Evolutionary conservation across 1,140 invertebrate genomes (phyloP).

Genomic region (honey bee (Apis mellifera)): Amel_HAv3.1 CM009933.2:10267001-10267500

Average conservation of each 20-base stretch:
- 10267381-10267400: constrained; percentile 30
- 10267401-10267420: constrained; percentile 17
- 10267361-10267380: not conserved
- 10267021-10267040: not conserved
- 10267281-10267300: constrained; percentile 28
- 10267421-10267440: not conserved
- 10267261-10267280: constrained; percentile 16
- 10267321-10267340: constrained; percentile 35
- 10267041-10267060: not conserved
- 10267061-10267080: not conserved
- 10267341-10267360: constrained; percentile 24
- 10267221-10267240: not conserved
- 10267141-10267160: not conserved
- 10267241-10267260: not conserved
- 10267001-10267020: not conserved
- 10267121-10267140: constrained; percentile 44
- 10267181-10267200: not conserved
- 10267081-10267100: not conserved
- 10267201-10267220: not conserved
- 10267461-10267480: constrained; percentile 8
- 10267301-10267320: not conserved
- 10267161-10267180: constrained; percentile 39
- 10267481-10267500: constrained; percentile 1
- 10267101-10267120: not conserved
- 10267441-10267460: constrained; percentile 2